Conservation (phyloP, 1,140 invertebrate species). For the Drosophila lowei region DNA sequence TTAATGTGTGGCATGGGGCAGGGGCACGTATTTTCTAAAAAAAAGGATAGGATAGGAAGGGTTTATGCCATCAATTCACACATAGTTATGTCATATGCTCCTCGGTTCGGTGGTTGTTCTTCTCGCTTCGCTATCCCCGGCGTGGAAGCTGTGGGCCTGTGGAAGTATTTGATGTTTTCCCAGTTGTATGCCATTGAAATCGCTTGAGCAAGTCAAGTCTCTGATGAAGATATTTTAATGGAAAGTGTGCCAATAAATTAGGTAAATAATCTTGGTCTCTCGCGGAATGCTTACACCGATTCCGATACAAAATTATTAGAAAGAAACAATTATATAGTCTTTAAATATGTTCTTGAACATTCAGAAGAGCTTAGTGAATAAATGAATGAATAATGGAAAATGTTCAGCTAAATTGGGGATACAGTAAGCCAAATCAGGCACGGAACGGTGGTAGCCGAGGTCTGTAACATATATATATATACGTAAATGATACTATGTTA, state of each 20-base stretch:
- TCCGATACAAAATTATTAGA: no score
- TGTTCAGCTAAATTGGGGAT: no score
- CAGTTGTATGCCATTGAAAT: constrained; percentile 53
- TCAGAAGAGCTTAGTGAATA: no score
- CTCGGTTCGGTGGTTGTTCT: constrained; percentile 34
- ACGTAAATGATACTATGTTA: no score
- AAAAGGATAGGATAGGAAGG: constrained; percentile 44
- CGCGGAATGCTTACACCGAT: not conserved
- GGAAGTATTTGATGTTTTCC: constrained; percentile 28
- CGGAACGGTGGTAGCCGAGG: no score
- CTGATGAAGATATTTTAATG: constrained; percentile 44
- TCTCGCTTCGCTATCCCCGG: constrained; percentile 1
- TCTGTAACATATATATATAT: no score
- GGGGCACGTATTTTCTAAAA: constrained; percentile 15
- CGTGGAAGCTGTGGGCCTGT: constrained; percentile 6
- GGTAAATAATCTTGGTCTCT: constrained; percentile 20
- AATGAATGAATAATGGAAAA: no score
- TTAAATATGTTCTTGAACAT: no score
- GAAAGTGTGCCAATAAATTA: constrained; percentile 38
- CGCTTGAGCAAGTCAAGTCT: constrained; percentile 36
- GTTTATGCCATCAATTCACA: constrained; percentile 79
- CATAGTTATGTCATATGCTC: constrained; percentile 76
- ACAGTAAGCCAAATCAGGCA: no score
- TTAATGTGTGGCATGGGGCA: not conserved
- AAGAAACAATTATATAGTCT: no score